These are phyloP conservation scores for Ectobius pallidus DNA, from an alignment of 2,888 invertebrate genomes.

Conservation along the genomic window DNA sequence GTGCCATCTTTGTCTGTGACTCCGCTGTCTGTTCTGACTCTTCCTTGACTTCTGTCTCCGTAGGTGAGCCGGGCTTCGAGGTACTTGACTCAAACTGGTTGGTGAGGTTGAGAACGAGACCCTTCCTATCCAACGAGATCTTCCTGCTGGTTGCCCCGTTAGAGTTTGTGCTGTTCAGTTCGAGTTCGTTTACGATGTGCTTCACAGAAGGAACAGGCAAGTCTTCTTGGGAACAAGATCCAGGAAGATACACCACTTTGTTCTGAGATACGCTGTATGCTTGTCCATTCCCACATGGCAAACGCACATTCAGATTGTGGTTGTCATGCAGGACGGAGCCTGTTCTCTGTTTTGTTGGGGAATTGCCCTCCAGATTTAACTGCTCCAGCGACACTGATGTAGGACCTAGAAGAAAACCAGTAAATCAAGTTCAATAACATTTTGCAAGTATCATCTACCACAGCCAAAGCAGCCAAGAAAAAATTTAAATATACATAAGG, in stretches of 20 bases:
- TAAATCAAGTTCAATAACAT: no score
- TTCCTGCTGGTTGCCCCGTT: constrained; percentile 42
- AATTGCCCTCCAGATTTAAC: constrained; percentile 55
- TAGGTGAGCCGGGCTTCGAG: constrained; percentile 54
- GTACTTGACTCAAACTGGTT: constrained; percentile 61
- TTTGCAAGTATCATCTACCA: no score
- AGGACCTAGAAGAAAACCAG: constrained; percentile 56
- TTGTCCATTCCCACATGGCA: constrained; percentile 85
- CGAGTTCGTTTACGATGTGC: constrained; percentile 75
- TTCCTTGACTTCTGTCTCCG: constrained; percentile 32
- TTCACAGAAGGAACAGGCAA: constrained; percentile 65
- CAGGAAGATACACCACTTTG: constrained; percentile 82
- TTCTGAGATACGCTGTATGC: constrained; percentile 91
- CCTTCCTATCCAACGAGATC: constrained; percentile 48
- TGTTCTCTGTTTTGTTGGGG: constrained; percentile 47
- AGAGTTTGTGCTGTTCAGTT: constrained; percentile 53
- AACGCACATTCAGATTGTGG: constrained; percentile 62
- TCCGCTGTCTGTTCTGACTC: constrained; percentile 56
- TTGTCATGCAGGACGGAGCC: constrained; percentile 46
- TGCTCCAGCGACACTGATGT: constrained; percentile 73
- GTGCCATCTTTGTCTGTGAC: constrained; percentile 49
- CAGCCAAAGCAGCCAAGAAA: no score
- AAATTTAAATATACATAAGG: no score
- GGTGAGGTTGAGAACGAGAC: constrained; percentile 62
- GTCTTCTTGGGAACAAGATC: constrained; percentile 47